Conservation (phyloP, 2,113 vertebrate species). For the Gymnogyps californianus region DNA sequence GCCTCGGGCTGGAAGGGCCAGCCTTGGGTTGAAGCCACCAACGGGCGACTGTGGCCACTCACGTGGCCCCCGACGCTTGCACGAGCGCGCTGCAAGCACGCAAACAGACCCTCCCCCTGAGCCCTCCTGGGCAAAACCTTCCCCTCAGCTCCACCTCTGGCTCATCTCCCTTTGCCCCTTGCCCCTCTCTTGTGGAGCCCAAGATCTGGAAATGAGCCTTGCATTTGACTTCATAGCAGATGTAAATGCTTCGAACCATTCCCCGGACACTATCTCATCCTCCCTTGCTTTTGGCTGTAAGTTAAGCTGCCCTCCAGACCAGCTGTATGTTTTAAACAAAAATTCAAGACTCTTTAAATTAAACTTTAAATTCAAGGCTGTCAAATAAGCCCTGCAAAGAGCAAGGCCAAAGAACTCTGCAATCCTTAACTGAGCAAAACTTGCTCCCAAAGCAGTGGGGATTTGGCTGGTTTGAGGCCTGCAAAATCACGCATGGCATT, state of each 20-base stretch:
- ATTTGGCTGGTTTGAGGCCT: not conserved
- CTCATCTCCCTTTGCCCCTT: not conserved
- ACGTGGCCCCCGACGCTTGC: rapidly evolving
- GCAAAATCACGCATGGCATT: rapidly evolving
- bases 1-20: not conserved
- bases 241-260: not conserved
- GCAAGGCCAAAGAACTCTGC: not conserved
- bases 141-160: not conserved
- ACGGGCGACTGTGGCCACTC: rapidly evolving
- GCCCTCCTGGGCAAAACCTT: not conserved
- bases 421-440: not conserved
- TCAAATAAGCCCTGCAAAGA: not conserved
- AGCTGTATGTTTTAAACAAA: not conserved
- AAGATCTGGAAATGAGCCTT: not conserved
- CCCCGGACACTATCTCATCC: rapidly evolving
- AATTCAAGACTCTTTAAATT: not conserved
- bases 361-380: not conserved
- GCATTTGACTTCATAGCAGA: not conserved
- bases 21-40: not conserved
- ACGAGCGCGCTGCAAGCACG: rapidly evolving
- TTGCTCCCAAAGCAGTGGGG: not conserved
- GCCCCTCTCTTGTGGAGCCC: not conserved
- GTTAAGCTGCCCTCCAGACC: not conserved
- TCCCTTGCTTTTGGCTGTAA: not conserved
- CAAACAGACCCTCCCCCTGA: not conserved